phyloP scores from a whole-genome alignment of 2,113 vertebrate genomes.

The Diadophis punctatus region DNA sequence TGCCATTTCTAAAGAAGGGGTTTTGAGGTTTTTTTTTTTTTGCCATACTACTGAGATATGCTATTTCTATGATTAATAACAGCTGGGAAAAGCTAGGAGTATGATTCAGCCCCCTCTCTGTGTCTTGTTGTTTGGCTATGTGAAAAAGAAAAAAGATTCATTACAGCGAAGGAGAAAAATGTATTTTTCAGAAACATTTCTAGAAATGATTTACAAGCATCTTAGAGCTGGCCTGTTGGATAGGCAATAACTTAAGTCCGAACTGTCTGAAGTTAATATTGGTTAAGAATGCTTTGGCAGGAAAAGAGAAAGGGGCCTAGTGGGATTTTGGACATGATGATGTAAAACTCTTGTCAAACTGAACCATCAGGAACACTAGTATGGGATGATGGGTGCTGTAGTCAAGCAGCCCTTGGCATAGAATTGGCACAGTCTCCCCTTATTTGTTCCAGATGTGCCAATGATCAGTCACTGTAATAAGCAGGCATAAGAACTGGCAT shows the following conservation, averaged over 20 bases:
- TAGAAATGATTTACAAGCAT: slow-evolving; percentile 35
- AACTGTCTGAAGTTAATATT: neutral
- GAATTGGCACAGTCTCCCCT: neutral
- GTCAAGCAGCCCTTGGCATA: neutral
- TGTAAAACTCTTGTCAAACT: neutral
- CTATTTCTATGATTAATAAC: slow-evolving; percentile 57
- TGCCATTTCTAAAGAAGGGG: slow-evolving; percentile 17
- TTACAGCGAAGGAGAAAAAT: neutral
- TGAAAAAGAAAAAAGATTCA: slow-evolving; percentile 38
- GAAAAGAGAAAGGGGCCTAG: neutral
- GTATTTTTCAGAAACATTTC: slow-evolving; percentile 38
- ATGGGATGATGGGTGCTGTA: neutral
- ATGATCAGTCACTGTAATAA: neutral
- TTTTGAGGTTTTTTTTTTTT: neutral
- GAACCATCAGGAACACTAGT: neutral
- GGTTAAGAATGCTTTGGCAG: slow-evolving; percentile 26
- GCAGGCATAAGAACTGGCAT: neutral
- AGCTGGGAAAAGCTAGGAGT: slow-evolving; percentile 46
- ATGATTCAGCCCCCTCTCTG: slow-evolving; percentile 53
- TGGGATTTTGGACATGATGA: neutral
- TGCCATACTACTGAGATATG: slow-evolving; percentile 31
- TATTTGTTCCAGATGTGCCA: neutral
- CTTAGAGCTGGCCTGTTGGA: slow-evolving; percentile 20
- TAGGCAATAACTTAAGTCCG: slow-evolving; percentile 3
- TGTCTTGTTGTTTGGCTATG: slow-evolving; percentile 41